Evolutionary conservation across 1,140 invertebrate genomes (phyloP).

Genomic region (Zophobas atratus): DNA sequence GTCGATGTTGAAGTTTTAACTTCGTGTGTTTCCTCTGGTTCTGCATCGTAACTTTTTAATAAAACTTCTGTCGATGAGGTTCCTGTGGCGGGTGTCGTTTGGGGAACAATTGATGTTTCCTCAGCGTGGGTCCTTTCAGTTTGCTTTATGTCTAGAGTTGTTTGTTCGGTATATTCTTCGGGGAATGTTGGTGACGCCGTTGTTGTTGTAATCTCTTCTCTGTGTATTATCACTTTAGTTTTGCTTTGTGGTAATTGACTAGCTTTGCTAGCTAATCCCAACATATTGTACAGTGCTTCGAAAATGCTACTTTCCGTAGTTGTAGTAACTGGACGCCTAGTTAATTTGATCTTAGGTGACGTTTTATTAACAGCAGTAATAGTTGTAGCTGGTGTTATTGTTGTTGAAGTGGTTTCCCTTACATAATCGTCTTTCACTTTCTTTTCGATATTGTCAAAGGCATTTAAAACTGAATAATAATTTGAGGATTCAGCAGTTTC

Average conservation of each 20-base stretch:
- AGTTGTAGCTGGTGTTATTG: constrained; percentile 18
- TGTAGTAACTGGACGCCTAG: constrained; percentile 59
- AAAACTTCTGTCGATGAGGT: constrained; percentile 41
- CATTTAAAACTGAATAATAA: constrained; percentile 60
- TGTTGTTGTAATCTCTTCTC: constrained; percentile 51
- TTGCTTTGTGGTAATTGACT: constrained; percentile 33
- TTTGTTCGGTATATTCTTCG: constrained; percentile 58
- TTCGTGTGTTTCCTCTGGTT: constrained; percentile 70
- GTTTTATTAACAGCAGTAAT: not conserved
- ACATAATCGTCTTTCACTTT: constrained; percentile 1
- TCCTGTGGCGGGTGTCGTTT: constrained; percentile 46
- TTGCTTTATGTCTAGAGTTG: constrained; percentile 30
- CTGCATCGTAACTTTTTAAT: constrained; percentile 61
- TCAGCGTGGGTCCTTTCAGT: not conserved
- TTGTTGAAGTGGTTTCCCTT: not conserved
- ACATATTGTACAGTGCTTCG: constrained; percentile 68
- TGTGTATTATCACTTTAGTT: constrained; percentile 1
- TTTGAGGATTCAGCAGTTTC: constrained; percentile 80
- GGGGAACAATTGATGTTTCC: constrained; percentile 11
- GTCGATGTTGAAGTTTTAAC: constrained; percentile 81
- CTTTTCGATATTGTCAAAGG: constrained; percentile 54
- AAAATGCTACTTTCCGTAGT: constrained; percentile 60
- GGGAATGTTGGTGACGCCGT: constrained; percentile 53
- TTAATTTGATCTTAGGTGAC: not conserved
- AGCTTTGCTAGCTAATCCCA: constrained; percentile 55